These are phyloP conservation scores for Arothron firmamentum DNA, from an alignment of 2,113 vertebrate species.

Conservation along the genomic window DNA sequence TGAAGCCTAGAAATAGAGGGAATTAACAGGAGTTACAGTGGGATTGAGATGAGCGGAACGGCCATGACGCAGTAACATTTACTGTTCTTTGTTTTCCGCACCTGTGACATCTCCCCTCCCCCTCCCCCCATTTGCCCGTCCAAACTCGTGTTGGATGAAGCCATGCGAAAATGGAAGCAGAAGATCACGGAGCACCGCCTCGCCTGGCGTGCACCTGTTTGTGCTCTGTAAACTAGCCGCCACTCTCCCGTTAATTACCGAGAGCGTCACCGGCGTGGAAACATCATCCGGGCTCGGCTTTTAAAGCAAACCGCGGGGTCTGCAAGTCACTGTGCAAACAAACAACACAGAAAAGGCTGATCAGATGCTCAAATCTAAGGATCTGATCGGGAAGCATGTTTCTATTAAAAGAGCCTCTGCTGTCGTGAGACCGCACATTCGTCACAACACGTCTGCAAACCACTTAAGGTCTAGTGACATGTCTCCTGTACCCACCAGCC, in stretches of 20 bases:
- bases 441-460: constrained; percentile 31
- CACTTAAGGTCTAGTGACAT: constrained; percentile 55
- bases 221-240: constrained; percentile 32
- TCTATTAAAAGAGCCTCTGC: constrained; percentile 18
- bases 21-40: not conserved
- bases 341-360: not conserved
- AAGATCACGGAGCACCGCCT: constrained; percentile 37
- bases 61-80: constrained; percentile 23
- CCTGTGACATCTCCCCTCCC: constrained; percentile 28
- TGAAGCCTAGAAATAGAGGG: too few species aligned
- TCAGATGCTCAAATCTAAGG: too few species aligned
- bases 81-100: constrained; percentile 46
- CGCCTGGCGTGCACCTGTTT: constrained; percentile 47
- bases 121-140: constrained; percentile 4
- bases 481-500: constrained; percentile 32
- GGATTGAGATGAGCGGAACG: constrained; percentile 6
- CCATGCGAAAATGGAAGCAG: constrained; percentile 42
- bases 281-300: constrained; percentile 21
- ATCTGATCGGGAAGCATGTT: constrained; percentile 14
- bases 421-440: constrained; percentile 19
- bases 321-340: constrained; percentile 1
- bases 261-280: constrained; percentile 34
- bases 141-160: constrained; percentile 35
- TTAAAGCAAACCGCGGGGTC: constrained; percentile 13
- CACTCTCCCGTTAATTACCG: constrained; percentile 45